Evolutionary conservation across 2,113 vertebrate genomes (phyloP).

Genomic region (Oostethus manadensis): DNA sequence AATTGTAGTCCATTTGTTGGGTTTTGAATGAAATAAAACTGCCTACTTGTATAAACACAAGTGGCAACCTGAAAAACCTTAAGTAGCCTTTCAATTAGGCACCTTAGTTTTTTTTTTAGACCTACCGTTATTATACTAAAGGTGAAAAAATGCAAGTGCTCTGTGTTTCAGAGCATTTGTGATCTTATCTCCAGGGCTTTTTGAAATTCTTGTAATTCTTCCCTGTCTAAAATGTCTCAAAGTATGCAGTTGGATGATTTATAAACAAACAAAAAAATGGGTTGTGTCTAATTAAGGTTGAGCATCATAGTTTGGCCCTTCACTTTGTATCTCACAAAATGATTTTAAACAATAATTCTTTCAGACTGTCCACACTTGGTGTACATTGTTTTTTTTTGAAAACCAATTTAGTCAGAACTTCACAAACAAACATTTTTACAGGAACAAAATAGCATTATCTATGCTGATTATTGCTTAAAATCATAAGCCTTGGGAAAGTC

Average conservation of each 20-base stretch:
- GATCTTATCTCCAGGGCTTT: not conserved
- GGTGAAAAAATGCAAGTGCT: not conserved
- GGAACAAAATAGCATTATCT: not conserved
- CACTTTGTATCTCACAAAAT: not conserved
- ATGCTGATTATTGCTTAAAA: not conserved
- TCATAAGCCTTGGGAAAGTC: not conserved
- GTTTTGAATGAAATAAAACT: not conserved
- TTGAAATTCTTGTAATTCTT: not conserved
- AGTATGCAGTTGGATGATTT: not conserved
- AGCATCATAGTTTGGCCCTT: too few relatives aligned
- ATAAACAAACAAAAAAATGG: not conserved
- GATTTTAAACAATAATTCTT: not conserved
- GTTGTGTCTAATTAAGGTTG: not conserved
- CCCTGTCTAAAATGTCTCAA: not conserved
- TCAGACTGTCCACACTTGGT: not conserved
- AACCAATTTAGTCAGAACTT: not conserved
- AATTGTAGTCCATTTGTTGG: conserved; percentile 10
- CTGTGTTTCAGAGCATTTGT: not conserved
- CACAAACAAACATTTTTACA: not conserved
- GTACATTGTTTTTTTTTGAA: not conserved
- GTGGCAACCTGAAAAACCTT: not conserved
- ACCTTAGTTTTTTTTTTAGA: not conserved
- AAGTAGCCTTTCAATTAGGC: not conserved
- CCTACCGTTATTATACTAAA: not conserved
- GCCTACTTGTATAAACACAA: not conserved